phyloP scores from a whole-genome alignment of 2,888 invertebrate genomes.

The Sericinus montela region DNA sequence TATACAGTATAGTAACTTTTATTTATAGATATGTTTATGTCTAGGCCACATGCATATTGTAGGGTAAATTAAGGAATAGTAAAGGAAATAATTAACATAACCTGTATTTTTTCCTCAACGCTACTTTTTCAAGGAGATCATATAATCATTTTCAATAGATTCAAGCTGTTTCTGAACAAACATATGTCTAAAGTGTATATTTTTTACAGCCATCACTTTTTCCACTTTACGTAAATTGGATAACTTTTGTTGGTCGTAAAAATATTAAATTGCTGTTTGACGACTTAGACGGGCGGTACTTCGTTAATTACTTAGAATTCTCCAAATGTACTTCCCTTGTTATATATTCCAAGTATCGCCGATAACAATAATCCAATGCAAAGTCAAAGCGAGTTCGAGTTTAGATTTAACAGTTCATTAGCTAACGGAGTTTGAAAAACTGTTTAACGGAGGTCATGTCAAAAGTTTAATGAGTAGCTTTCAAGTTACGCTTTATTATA shows the following conservation, averaged over 20 bases:
- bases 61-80: too few relatives aligned
- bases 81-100: too few relatives aligned
- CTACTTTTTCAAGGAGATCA: too few relatives aligned
- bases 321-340: constrained; percentile 17
- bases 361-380: constrained; percentile 10
- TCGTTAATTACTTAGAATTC: constrained; percentile 11
- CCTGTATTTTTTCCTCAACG: too few relatives aligned
- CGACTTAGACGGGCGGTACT: neutral
- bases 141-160: too few relatives aligned
- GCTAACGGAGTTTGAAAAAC: neutral
- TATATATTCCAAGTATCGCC: constrained; percentile 8
- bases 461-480: constrained; percentile 37
- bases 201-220: neutral
- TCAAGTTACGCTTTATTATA: constrained; percentile 34
- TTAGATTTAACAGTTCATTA: constrained; percentile 18
- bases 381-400: constrained; percentile 2
- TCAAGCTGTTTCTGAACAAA: too few relatives aligned
- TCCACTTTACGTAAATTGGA: neutral
- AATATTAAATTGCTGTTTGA: neutral
- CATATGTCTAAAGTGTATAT: too few relatives aligned
- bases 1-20: too few relatives aligned
- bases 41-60: too few relatives aligned
- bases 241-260: neutral
- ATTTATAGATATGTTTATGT: too few relatives aligned
- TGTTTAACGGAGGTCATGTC: constrained; percentile 36